phyloP scores from a whole-genome alignment of 2,113 vertebrate genomes.

The Anhinga anhinga region DNA sequence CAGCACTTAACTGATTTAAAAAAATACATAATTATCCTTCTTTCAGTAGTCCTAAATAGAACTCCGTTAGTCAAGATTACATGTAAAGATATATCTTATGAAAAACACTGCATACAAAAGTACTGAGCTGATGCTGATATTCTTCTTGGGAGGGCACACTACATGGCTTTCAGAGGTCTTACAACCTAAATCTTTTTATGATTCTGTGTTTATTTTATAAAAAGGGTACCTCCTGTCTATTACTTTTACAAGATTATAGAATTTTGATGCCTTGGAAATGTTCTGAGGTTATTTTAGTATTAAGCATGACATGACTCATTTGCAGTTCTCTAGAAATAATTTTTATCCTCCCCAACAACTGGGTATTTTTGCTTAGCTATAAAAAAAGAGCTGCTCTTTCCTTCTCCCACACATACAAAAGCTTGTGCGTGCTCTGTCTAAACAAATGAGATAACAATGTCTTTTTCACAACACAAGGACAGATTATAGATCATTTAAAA shows the following conservation, averaged over 20 bases:
- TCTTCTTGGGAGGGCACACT: neutral
- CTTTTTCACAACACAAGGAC: slow-evolving; percentile 22
- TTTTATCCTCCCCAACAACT: slow-evolving; percentile 45
- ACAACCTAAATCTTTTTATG: neutral
- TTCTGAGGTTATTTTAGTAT: slow-evolving; percentile 47
- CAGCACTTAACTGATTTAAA: neutral
- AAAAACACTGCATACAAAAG: neutral
- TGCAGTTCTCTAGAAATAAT: slow-evolving; percentile 47
- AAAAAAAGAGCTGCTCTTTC: slow-evolving; percentile 32
- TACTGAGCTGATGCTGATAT: neutral
- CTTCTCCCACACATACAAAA: slow-evolving; percentile 33
- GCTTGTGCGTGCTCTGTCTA: neutral
- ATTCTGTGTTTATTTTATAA: neutral
- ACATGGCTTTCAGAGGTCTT: neutral
- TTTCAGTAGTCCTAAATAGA: neutral
- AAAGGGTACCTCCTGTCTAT: neutral
- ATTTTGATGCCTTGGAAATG: slow-evolving; percentile 2
- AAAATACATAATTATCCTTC: neutral
- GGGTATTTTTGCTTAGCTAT: slow-evolving; percentile 39
- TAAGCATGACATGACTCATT: slow-evolving; percentile 47
- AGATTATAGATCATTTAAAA: slow-evolving; percentile 40
- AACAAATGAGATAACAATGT: slow-evolving; percentile 31
- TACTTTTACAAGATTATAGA: neutral
- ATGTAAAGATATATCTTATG: neutral
- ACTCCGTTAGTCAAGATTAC: neutral